Conservation (phyloP, 2,113 vertebrate genomes). For the Scomber scombrus region DNA sequence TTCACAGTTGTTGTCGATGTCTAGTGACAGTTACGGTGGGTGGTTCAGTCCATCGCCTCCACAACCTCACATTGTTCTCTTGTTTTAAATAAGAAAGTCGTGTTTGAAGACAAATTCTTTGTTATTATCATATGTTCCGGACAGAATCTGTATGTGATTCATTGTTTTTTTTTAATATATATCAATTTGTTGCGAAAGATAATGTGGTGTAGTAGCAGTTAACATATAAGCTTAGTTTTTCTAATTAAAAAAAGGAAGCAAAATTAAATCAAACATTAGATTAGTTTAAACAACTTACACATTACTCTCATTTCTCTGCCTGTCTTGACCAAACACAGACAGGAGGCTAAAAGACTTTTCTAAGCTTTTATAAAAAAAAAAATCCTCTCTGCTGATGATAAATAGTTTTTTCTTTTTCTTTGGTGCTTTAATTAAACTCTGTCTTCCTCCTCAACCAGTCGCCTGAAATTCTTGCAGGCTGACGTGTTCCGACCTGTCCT, state of each 20-base stretch:
- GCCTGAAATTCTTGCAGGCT: not conserved
- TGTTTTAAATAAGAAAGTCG: not conserved
- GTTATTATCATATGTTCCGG: not conserved
- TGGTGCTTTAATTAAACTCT: not conserved
- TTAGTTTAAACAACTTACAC: not conserved
- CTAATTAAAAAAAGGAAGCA: conserved; percentile 4
- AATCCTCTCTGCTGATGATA: conserved; percentile 2
- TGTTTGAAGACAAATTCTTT: not conserved
- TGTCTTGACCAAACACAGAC: not conserved
- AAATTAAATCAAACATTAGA: not conserved
- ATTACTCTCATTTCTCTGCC: conserved; percentile 4
- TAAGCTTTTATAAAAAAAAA: not conserved
- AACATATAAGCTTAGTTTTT: not conserved
- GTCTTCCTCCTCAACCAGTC: not conserved
- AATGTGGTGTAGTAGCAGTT: not conserved
- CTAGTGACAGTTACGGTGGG: not conserved
- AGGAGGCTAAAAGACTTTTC: not conserved
- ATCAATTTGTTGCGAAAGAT: not conserved
- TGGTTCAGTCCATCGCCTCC: not conserved
- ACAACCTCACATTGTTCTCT: not conserved
- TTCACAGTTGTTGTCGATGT: not conserved
- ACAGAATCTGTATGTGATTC: not conserved
- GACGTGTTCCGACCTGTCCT: conserved; percentile 55
- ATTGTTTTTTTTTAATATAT: not conserved
- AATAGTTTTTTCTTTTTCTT: not conserved